Conservation (phyloP, 2,113 vertebrate species). For the Potamarius usumacintae region DNA sequence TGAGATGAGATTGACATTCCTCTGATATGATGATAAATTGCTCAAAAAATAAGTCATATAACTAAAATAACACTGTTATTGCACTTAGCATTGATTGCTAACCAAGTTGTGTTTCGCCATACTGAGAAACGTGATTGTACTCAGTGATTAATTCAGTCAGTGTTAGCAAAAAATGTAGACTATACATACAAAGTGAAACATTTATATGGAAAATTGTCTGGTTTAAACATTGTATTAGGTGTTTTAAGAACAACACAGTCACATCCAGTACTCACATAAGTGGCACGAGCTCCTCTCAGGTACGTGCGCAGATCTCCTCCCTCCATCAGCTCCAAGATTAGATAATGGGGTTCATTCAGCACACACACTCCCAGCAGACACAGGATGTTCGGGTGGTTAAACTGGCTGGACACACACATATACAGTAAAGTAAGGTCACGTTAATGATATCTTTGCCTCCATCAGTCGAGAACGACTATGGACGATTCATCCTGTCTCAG, state of each 20-base stretch:
- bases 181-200: background rate
- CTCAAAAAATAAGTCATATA: no score
- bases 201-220: background rate
- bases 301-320: constrained; percentile 76
- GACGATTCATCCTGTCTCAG: no score
- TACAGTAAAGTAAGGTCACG: background rate
- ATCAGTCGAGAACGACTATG: no score
- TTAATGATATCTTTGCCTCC: no score
- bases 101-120: no score
- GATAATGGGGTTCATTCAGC: constrained; percentile 75
- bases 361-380: constrained; percentile 74
- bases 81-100: no score
- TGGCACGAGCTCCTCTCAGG: constrained; percentile 68
- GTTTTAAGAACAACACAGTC: background rate
- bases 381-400: constrained; percentile 79
- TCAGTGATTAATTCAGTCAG: no score
- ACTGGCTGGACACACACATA: constrained; percentile 65
- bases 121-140: no score
- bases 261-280: constrained; percentile 12
- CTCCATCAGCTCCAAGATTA: constrained; percentile 79
- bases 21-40: no score
- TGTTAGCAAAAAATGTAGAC: no score
- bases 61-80: no score
- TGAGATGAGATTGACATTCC: no score
- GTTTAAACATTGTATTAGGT: background rate